Base-by-base conservation (phyloP, 2,797 vertebrate species). In the Myotis myotis region DNA sequence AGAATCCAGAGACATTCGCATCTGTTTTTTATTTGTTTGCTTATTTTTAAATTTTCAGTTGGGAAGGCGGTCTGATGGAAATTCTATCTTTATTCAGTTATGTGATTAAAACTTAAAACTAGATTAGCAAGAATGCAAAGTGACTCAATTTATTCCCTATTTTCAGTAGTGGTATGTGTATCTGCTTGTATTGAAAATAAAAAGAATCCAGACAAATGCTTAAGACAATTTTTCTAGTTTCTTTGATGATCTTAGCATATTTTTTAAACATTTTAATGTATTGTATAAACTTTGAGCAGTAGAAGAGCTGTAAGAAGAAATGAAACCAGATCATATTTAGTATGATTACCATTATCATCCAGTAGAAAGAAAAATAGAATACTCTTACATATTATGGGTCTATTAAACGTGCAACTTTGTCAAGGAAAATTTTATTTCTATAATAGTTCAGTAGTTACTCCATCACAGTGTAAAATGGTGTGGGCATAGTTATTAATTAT, bases 341-440 rank as follows among this genome's bases (percentile, higher is more conserved):
- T 49, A 55, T 78, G 72, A 82, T 87, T 68, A 64, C 80, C 28
- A 70, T 74, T 70, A 53, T 84, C 33, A 86, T 85, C 41, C 38
- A 53, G 30, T n/a, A 62, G n/a, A 71, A 94, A 75, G 72, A 85
- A 93, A 96, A 86, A 68, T 38, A 68, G 60, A 83, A 49, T 55
- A 70, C 95, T 87, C 47, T 71, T 93, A 71, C 25, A 41, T 91
- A 51, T 25, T 89, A 47, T 82, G 33, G 51, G 36, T 70, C 81
- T 87, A 60, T 87, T 90, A 87, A 93, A 91, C 93, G 91, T 44
- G 38, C 36, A 89, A 79, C 68, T 96, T 89, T 85, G 44, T 93
- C 92, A 75, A 75, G 78, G 80, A 96, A 92, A 62, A 47, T 80
- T 94, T 95, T 87, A 75, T 90, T 96, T 95, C 79, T 23, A 1